Percentiles rank a stretch among this genome's conserved stretches.
These are phyloP conservation scores for Aphidoletes aphidimyza DNA, from an alignment of 2,888 invertebrate genomes.

Conservation along the genomic window DNA sequence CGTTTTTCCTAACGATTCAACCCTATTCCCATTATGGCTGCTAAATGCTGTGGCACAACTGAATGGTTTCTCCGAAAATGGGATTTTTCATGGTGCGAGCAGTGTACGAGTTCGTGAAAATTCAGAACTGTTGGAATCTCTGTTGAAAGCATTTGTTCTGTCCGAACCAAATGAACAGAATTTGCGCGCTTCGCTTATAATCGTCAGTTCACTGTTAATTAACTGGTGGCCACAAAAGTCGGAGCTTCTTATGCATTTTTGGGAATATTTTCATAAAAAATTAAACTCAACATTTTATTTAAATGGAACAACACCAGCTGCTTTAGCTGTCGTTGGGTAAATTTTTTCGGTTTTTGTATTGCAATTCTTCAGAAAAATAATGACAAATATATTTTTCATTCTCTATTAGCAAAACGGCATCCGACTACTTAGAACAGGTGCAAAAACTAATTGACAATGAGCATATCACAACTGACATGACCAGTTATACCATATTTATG, in stretches of 20 bases:
- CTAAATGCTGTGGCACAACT: slow-evolving; percentile 67
- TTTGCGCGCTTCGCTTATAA: slow-evolving; percentile 66
- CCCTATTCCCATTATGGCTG: slow-evolving; percentile 67
- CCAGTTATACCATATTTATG: slow-evolving; percentile 64
- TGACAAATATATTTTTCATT: slow-evolving; percentile 54
- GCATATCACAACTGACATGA: neutral
- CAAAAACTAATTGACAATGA: slow-evolving; percentile 62
- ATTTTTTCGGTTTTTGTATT: neutral
- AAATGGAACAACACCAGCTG: slow-evolving; percentile 67
- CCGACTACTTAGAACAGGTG: slow-evolving; percentile 65
- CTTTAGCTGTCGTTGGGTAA: slow-evolving; percentile 65
- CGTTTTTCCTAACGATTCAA: slow-evolving; percentile 59
- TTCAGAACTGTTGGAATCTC: slow-evolving; percentile 66
- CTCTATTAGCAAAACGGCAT: slow-evolving; percentile 61
- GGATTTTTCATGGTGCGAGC: slow-evolving; percentile 58
- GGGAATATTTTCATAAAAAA: slow-evolving; percentile 72
- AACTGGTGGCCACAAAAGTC: slow-evolving; percentile 68
- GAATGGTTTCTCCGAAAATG: slow-evolving; percentile 61
- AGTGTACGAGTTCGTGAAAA: slow-evolving; percentile 61
- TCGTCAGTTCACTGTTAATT: slow-evolving; percentile 65
- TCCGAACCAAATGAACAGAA: slow-evolving; percentile 67
- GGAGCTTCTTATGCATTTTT: slow-evolving; percentile 68
- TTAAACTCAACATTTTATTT: slow-evolving; percentile 69
- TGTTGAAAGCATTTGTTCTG: slow-evolving; percentile 67
- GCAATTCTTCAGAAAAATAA: slow-evolving; percentile 52